phyloP scores from a whole-genome alignment of 2,888 invertebrate species.

The Polia nebulosa region DNA sequence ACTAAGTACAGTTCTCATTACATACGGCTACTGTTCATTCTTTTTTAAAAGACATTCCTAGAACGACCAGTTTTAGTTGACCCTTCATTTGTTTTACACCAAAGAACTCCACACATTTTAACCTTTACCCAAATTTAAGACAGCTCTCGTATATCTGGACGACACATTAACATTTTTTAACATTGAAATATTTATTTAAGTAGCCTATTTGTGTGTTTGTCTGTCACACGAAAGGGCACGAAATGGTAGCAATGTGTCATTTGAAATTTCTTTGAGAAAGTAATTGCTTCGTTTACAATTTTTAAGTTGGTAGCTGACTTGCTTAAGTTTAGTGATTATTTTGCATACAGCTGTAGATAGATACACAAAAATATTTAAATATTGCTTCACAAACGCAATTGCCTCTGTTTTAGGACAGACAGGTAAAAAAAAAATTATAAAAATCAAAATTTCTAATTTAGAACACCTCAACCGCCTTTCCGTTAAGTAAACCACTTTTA shows the following conservation, averaged over 20 bases:
- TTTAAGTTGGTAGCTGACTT: constrained; percentile 56
- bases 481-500: constrained; percentile 4
- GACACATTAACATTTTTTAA: constrained; percentile 77
- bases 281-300: constrained; percentile 62
- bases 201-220: constrained; percentile 83
- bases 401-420: background rate
- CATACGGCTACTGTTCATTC: constrained; percentile 65
- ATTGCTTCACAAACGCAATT: background rate
- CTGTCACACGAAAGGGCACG: constrained; percentile 74
- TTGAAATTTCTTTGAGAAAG: constrained; percentile 66
- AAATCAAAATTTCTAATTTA: constrained; percentile 3
- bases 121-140: constrained; percentile 37
- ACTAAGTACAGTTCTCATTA: constrained; percentile 63
- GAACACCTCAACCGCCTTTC: background rate
- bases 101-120: constrained; percentile 32
- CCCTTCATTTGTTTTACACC: constrained; percentile 31
- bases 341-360: constrained; percentile 44
- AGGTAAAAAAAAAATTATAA: background rate
- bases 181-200: constrained; percentile 84
- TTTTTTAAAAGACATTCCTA: constrained; percentile 61
- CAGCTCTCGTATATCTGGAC: constrained; percentile 61
- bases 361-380: constrained; percentile 30
- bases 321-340: constrained; percentile 45
- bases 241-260: constrained; percentile 76
- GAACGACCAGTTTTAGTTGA: constrained; percentile 47